Percentiles rank a stretch among this genome's conserved stretches.
These are phyloP conservation scores for Phengaris arion DNA, from an alignment of 2,888 invertebrate genomes.

Conservation along the genomic window DNA sequence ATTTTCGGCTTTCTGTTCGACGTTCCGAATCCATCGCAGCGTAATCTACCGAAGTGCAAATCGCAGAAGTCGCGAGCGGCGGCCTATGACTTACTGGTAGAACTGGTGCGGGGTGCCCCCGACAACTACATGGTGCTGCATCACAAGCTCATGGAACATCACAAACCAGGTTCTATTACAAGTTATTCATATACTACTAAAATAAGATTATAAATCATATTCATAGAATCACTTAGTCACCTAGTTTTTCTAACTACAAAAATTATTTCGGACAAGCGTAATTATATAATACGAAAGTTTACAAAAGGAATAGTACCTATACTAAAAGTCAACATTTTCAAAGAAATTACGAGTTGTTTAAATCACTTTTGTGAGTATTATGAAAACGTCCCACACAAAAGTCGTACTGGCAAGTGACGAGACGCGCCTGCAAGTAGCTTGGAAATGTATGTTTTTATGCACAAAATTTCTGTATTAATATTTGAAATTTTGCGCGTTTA, in stretches of 20 bases:
- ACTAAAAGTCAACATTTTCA: no score
- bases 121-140: conserved; percentile 93
- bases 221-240: neutral
- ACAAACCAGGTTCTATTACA: conserved; percentile 82
- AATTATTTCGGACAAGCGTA: no score
- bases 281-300: no score
- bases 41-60: conserved; percentile 95
- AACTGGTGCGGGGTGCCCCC: conserved; percentile 90
- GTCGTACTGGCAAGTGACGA: no score
- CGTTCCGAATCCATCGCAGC: conserved; percentile 90
- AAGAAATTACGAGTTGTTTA: no score
- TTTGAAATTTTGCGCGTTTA: no score
- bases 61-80: conserved; percentile 93
- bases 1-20: conserved; percentile 94
- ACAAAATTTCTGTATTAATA: no score
- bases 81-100: conserved; percentile 94
- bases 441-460: no score
- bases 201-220: neutral
- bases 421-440: no score
- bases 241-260: neutral
- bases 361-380: no score
- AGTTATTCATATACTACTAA: neutral
- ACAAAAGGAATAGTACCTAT: no score
- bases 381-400: no score
- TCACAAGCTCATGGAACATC: conserved; percentile 90